Base-by-base conservation (phyloP, 2,888 invertebrate species). In the Harpalus rufipes region DNA sequence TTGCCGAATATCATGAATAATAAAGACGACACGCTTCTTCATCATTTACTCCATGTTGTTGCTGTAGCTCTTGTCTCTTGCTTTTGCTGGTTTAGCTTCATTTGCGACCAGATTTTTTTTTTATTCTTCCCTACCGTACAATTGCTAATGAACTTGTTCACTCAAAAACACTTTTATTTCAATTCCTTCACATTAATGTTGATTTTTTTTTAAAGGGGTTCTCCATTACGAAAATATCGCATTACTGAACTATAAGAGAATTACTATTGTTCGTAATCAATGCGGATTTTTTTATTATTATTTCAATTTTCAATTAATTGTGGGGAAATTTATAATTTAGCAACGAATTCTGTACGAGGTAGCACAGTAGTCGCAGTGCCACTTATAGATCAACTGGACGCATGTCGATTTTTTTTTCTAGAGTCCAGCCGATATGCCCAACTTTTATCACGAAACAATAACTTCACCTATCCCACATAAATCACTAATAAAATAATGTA, bases 1-100 rank as follows among this genome's bases (percentile, higher is more conserved):
- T 78, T 63, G 76, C 58, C 65, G 84, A 59, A 84, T 84, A 78
- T 61, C 63, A 84, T 84, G 84, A 84, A 84, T 84, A 84, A 84
- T 84, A 65, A 81, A 81, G 68, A 65, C 61, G 81, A 80, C 59
- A 80, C 21, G 81, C 81, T 65, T 80, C 41, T 78, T 80, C 80
- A 61, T 80, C 80, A 78, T 80, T 80, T 80, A 80, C 63, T 80
- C 61, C 32, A 39, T 80, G 63, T 61, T 80, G 61, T 81, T 61
- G 65, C 44, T 51, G 44, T 51, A 12, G 10, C 44, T 51, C 7
- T 10, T 51, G 44, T 1, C 44, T 51, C 10, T 51, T 51, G 44
- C 44, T 51, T 21, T 8, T 12, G 21, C 25, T 39, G 39, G 14
- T 32, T 32, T 32, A 5, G 32, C 56, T 80, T 80, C 63, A 80